Percentiles rank a stretch among this genome's conserved stretches.
Evolutionary conservation across 2,113 vertebrate genomes (phyloP).

Genomic region (Colinus virginianus): DNA sequence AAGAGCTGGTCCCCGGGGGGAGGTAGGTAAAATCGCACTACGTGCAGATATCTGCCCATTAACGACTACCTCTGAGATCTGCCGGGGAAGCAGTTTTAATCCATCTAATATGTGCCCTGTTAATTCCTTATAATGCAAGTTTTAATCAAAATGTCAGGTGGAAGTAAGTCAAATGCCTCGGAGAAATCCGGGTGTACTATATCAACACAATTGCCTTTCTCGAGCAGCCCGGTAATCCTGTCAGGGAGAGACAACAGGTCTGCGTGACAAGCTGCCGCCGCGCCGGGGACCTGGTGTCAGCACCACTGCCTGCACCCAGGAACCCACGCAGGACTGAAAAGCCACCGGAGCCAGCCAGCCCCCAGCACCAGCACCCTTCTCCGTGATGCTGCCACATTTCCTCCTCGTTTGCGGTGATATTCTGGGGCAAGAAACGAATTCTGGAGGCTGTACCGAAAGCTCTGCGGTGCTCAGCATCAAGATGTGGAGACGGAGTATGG

Average conservation of each 20-base stretch:
- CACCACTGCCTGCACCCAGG: not conserved
- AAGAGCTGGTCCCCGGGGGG: not conserved
- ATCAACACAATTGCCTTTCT: conserved; percentile 28
- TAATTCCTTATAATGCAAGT: conserved; percentile 73
- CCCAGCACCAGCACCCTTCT: not conserved
- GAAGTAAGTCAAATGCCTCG: conserved; percentile 65
- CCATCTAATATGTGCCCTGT: conserved; percentile 62
- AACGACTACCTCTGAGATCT: conserved; percentile 61
- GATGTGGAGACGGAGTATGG: fast-evolving
- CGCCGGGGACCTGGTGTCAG: not conserved
- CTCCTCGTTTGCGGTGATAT: not conserved
- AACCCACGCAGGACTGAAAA: fast-evolving
- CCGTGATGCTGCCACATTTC: not conserved
- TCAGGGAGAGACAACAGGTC: conserved; percentile 8
- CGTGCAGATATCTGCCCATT: conserved; percentile 60
- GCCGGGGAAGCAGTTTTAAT: conserved; percentile 67
- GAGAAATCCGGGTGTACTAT: conserved; percentile 24
- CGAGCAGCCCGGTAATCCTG: not conserved
- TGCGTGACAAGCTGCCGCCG: not conserved
- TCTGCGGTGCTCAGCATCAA: not conserved
- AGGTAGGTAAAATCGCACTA: conserved; percentile 21
- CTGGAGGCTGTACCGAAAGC: fast-evolving
- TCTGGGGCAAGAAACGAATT: not conserved
- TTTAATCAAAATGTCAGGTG: conserved; percentile 75
- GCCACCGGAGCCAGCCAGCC: fast-evolving